Base-by-base conservation (phyloP, 1,140 invertebrate genomes). In the Galleria mellonella region DNA sequence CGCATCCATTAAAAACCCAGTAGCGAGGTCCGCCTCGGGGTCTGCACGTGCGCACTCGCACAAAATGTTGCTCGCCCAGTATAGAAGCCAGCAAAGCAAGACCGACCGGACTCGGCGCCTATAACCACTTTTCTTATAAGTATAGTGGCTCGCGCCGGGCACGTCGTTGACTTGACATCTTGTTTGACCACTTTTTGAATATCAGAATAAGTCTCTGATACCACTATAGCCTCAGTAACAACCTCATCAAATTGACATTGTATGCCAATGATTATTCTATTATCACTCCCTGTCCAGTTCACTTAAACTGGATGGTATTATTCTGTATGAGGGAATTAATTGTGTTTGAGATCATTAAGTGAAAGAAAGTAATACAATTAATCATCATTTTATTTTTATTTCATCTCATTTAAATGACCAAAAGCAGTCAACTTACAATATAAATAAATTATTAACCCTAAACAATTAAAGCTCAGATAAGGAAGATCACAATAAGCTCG, bases 401-500 rank as follows among this genome's bases (percentile, higher is more conserved):
- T 48, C 48, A 48, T 62, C 17, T 37, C 46, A 15, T 54, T n/a
- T n/a, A n/a, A n/a, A n/a, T 37, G 35, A 37, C 35, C 15, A 62
- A 40, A 54, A 56, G 32, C 32, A 47, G 43, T 57, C 56, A 52
- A 51, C 6, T 23, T 23, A 23, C 6, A 23, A 49, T 65, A 62
- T 52, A 44, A 58, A 55, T 68, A 63, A 72, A 71, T 71, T 72
- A 76, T 55, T 69, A 72, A 47, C 13, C 55, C 68, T 72, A 75
- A 67, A 64, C 51, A 71, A 79, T 83, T 83, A 84, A 84, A 84
- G 81, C 81, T 84, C 43, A 55, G 44, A 58, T 36, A 51, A 71
- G 58, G 47, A 67, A 63, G 59, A 83, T 74, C 71, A 83, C 68
- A 72, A 69, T 47, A 69, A 69, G 55, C 58, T 67, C 61, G 59